phyloP scores from a whole-genome alignment of 1,140 invertebrate genomes.

The Antheraea mylitta region DNA sequence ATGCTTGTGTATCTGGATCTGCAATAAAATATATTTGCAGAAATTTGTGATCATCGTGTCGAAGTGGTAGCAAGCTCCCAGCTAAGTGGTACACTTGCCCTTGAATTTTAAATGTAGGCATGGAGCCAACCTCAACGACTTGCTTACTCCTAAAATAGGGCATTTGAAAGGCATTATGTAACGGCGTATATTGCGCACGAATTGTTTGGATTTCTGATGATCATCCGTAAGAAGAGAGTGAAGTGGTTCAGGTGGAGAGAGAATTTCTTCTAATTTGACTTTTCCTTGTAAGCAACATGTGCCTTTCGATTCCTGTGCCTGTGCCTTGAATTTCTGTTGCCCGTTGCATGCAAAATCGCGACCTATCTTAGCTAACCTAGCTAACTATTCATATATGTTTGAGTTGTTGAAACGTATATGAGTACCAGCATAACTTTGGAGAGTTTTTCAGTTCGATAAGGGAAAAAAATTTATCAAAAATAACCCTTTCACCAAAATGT shows the following conservation, averaged over 20 bases:
- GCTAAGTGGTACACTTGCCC: conserved; percentile 30
- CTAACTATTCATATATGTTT: too few species aligned
- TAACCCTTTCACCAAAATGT: too few species aligned
- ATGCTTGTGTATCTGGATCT: too few species aligned
- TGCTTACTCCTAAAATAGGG: conserved; percentile 28
- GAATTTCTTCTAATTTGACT: conserved; percentile 27
- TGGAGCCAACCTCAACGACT: conserved; percentile 24
- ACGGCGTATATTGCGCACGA: conserved; percentile 27
- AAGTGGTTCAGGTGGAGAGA: conserved; percentile 28
- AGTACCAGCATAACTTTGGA: too few species aligned
- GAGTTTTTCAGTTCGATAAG: too few species aligned
- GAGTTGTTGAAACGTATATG: too few species aligned
- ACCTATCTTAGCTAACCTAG: too few species aligned
- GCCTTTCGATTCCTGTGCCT: conserved; percentile 20
- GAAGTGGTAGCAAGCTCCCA: conserved; percentile 28
- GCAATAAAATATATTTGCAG: too few species aligned
- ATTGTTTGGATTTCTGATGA: conserved; percentile 29
- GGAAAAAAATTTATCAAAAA: too few species aligned
- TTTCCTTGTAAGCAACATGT: conserved; percentile 30
- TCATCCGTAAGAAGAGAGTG: conserved; percentile 25
- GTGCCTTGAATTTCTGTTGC: conserved; percentile 22
- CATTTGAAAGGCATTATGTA: conserved; percentile 32
- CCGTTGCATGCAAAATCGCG: too few species aligned
- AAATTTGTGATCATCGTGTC: too few species aligned
- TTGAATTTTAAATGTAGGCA: conserved; percentile 30